Evolutionary conservation across 2,888 invertebrate genomes (phyloP).

Genomic region (Tipula helvola): DNA sequence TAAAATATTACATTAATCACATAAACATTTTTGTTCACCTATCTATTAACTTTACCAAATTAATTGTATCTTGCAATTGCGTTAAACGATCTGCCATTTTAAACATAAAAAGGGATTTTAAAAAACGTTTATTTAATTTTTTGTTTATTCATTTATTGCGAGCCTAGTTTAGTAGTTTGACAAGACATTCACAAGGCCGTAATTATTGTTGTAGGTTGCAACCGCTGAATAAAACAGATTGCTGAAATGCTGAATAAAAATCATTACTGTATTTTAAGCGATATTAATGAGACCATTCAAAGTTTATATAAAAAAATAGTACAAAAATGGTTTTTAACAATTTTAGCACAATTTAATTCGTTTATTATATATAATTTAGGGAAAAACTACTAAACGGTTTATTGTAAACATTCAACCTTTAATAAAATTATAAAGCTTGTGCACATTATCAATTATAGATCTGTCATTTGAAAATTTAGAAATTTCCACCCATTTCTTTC

Average conservation of each 20-base stretch:
- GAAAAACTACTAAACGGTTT: background rate
- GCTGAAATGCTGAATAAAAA: background rate
- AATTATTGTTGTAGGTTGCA: background rate
- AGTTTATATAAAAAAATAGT: background rate
- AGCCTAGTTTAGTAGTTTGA: background rate
- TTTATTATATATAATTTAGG: too few relatives aligned
- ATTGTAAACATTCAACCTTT: background rate
- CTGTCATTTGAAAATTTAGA: slow-evolving; percentile 8
- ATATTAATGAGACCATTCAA: background rate
- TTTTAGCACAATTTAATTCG: background rate
- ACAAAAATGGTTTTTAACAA: background rate
- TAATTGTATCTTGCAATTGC: slow-evolving; percentile 90
- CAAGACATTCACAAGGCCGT: background rate
- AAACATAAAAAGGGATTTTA: background rate
- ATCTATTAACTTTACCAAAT: slow-evolving; percentile 48
- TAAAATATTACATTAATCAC: background rate
- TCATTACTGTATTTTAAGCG: background rate
- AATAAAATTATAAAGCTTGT: background rate
- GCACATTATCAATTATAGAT: background rate
- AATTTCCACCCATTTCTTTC: slow-evolving; percentile 8
- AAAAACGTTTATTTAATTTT: background rate
- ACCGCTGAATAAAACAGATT: background rate
- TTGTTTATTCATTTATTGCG: background rate
- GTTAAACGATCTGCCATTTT: slow-evolving; percentile 87
- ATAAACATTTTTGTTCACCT: background rate